Base-by-base conservation (phyloP, 2,888 invertebrate genomes). In the Caenorhabditis sp. region DNA sequence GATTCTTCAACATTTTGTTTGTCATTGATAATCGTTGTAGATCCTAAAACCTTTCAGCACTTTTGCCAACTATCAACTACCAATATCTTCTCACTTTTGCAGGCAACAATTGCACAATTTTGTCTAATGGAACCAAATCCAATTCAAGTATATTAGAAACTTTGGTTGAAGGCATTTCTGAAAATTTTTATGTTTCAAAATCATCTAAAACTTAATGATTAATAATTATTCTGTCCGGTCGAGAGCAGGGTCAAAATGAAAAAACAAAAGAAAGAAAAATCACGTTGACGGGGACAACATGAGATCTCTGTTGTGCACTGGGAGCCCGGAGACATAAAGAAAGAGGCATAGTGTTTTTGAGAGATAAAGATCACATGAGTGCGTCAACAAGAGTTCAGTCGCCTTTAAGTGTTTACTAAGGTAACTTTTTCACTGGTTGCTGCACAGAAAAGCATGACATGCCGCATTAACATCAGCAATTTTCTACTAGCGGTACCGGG, bases 41-140 rank as follows among this genome's bases (percentile, higher is more conserved):
- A 37, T 74, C 72, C 64, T 71, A 28, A 53, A 70, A 61, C 8
- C 15, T 37, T 51, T 26, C 40, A 24, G 2, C 15, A 18, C 24
- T 0, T 13, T 18, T 44, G 8, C 22, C 26, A 3, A 4, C 47
- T 18, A 56, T 8, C 6, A 9, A 28, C 35, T 60, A n/a, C 11
- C 6, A 61, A 47, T 32, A n/a, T 56, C 13, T 2, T 47, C 20
- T 26, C 28, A 50, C 69, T 22, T 71, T 44, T n/a, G 55, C 44
- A 4, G 40, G n/a, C 1, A 71, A 32, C 1, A 40, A 50, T 4
- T 55, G 26, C 15, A 53, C 62, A 8, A 71, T 44, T 28, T 62
- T 9, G 11, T 62, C 50, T 1, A 70, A 35, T 2, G 35, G 50
- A 15, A 69, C 26, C 8, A 40, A 13, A 40, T 40, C 40, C 13